Evolutionary conservation across 2,888 invertebrate species (phyloP), one percentile per base, ranked within the genome.

Genomic region (Erannis defoliaria): DNA sequence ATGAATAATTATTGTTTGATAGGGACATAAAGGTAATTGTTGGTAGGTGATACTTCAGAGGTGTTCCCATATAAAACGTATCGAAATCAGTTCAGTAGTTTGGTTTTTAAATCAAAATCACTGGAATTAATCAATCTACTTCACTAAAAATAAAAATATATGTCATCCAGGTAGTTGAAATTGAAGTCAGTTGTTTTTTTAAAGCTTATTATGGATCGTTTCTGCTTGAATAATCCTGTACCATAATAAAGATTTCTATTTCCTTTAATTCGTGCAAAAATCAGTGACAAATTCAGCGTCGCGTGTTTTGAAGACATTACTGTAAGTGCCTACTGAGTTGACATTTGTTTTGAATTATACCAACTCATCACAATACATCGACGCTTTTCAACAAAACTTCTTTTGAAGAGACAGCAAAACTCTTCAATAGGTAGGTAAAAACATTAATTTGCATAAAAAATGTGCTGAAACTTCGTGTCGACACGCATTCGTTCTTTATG

Each of bases 401-500:
- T 5, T 5, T 10, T 1, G n/a, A 19, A 16, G 0, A 26, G 10
- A 8, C 0, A 12, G 19, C 4, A 1, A 31, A 38, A 58, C 50
- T 49, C 42, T 57, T 62, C 67, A 61, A 64, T 67, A 64, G 50
- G 56, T 29, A 12, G 26, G 23, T 37, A 66, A 67, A 16, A 38
- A 59, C 50, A 66, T 66, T 54, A 67, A 66, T 70, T 70, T 70
- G 53, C 66, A 61, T 67, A 70, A 58, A 64, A 67, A 59, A 60
- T 64, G 58, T 59, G 55, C 51, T 48, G 43, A 45, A 31, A 56
- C 43, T 62, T 56, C 62, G 62, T 70, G 67, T 63, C 55, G 70
- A 64, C 69, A 67, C 64, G 60, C 63, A 33, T 46, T 56, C 33
- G 49, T 29, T 53, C 23, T 65, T 66, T 55, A 51, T 66, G 60